Base-by-base conservation (phyloP, 2,888 invertebrate species). In the Nemoura dubitans region DNA sequence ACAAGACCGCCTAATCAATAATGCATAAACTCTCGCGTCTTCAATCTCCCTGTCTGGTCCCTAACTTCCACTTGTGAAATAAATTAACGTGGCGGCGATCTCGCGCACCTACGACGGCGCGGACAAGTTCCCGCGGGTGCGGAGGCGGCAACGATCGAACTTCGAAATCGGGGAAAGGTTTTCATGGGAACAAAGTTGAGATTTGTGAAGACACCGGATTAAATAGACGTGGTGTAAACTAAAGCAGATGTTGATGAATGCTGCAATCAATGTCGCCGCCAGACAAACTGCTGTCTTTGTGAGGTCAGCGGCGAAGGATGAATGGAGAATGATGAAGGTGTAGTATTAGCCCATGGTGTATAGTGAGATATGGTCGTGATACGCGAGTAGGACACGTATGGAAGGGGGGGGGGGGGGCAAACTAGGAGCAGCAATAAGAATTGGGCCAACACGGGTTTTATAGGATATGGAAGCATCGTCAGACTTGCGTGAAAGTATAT, bases 161-260 rank as follows among this genome's bases (percentile, higher is more conserved):
- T 59, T 59, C 2, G 21, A 21, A 21, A 59, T 59, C 59, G 59
- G 2, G 16, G 21, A 59, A 10, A 21, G 59, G 59, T 6, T 59
- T 59, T 14, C 2, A 21, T 59, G 59, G 16, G 59, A 21, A 59
- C 59, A 59, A 59, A 59, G 59, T 59, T 59, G 59, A 59, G 59
- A 59, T 59, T 59, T 59, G 59, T 59, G 59, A 59, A 59, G 59
- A 59, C 59, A 59, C 14, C 59, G 59, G 21, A 59, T 59, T 10
- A 59, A 59, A 59, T 59, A 59, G 59, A 59, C 21, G 3, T 21
- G 59, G 59, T 10, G 59, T 59, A 59, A 59, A 59, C 59, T 59
- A 59, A 59, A 59, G 59, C 59, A 59, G 59, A 59, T 59, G 59
- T 21, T 59, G 59, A 59, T 59, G 59, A 59, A 59, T 59, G 59